Evolutionary conservation across 2,113 vertebrate genomes (phyloP).

Genomic region (Potamarius usumacintae): DNA sequence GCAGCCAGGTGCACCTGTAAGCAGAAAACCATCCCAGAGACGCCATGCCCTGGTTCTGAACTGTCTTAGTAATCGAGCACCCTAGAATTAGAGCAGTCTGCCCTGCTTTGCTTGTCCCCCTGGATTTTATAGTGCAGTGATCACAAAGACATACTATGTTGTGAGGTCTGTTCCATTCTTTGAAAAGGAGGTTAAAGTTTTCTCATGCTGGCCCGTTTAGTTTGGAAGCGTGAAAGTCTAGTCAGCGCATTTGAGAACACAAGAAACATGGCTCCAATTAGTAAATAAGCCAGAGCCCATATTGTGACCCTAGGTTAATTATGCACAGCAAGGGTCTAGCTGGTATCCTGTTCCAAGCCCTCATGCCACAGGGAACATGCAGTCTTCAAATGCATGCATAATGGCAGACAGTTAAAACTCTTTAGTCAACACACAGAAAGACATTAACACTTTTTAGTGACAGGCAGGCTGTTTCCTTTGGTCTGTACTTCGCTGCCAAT

Average conservation of each 20-base stretch:
- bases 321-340: slow-evolving; percentile 36
- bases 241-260: slow-evolving; percentile 52
- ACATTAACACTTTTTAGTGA: not conserved
- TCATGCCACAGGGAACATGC: slow-evolving; percentile 14
- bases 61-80: slow-evolving; percentile 40
- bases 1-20: slow-evolving; percentile 43
- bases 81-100: slow-evolving; percentile 37
- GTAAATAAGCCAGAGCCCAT: slow-evolving; percentile 53
- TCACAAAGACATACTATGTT: not conserved
- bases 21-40: not conserved
- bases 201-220: slow-evolving; percentile 38
- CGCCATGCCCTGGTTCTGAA: slow-evolving; percentile 19
- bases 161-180: slow-evolving; percentile 6
- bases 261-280: slow-evolving; percentile 52
- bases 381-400: slow-evolving; percentile 14
- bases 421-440: slow-evolving; percentile 11
- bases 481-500: slow-evolving; percentile 25
- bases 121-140: slow-evolving; percentile 19
- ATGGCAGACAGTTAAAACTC: not conserved
- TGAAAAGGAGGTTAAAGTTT: slow-evolving; percentile 21
- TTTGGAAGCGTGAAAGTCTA: slow-evolving; percentile 50
- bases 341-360: slow-evolving; percentile 46
- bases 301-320: slow-evolving; percentile 47
- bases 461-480: slow-evolving; percentile 1
- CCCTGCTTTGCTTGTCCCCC: slow-evolving; percentile 16